These are phyloP conservation scores for Trachemys scripta DNA, from an alignment of 2,113 vertebrate genomes.

Conservation along the genomic window DNA sequence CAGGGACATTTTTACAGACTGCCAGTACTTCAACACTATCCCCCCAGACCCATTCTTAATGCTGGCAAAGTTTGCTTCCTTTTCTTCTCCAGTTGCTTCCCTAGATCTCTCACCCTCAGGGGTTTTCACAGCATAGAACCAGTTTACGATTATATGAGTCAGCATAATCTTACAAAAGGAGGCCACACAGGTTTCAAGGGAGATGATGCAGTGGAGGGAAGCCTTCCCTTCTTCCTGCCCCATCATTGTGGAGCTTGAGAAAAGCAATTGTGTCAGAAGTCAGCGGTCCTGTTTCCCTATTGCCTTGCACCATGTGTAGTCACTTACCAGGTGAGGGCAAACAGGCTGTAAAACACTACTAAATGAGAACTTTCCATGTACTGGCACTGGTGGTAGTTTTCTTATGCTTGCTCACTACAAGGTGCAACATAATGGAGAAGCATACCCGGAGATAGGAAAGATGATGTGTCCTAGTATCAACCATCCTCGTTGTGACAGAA, in stretches of 20 bases:
- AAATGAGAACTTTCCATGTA: background rate
- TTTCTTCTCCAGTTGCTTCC: background rate
- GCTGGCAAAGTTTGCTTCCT: background rate
- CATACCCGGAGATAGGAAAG: background rate
- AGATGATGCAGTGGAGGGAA: background rate
- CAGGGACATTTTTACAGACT: background rate
- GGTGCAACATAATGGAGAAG: background rate
- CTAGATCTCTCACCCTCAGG: background rate
- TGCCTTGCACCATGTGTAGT: background rate
- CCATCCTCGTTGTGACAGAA: background rate
- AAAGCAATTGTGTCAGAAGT: background rate
- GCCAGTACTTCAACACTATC: background rate
- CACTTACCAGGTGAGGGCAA: background rate
- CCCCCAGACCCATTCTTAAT: background rate
- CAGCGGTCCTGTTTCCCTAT: background rate
- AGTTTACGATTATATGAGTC: background rate
- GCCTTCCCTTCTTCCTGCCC: background rate
- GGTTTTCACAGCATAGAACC: background rate
- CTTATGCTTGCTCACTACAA: background rate
- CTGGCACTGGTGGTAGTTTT: background rate
- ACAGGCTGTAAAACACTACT: background rate
- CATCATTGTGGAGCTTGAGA: background rate
- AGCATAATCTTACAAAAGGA: background rate
- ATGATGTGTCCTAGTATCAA: background rate
- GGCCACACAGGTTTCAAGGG: background rate